Conservation (phyloP, 2,797 vertebrate species). For the Ceryle rudis region DNA sequence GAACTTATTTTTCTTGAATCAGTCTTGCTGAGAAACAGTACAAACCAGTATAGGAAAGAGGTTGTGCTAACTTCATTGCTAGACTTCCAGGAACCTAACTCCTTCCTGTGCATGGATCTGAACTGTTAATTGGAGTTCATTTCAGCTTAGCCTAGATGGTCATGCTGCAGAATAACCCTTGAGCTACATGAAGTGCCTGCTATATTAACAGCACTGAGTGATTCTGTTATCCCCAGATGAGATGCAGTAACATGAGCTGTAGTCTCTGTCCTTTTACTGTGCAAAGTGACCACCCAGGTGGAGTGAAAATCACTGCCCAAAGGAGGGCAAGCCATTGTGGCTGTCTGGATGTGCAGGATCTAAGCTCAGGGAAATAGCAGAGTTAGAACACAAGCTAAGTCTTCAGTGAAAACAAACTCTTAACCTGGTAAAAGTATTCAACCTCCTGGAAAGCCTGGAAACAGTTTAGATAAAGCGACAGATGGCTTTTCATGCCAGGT, state of each 20-base stretch:
- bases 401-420: not conserved
- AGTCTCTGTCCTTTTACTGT: not conserved
- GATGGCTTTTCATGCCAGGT: not conserved
- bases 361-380: not conserved
- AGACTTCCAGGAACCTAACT: not conserved
- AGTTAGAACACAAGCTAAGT: not conserved
- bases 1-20: slow-evolving; percentile 12
- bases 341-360: not conserved
- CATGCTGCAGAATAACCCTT: not conserved
- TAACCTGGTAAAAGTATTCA: not conserved
- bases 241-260: not conserved
- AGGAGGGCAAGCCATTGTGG: rapidly evolving
- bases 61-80: not conserved
- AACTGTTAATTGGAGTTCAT: not conserved
- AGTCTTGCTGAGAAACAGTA: slow-evolving; percentile 17
- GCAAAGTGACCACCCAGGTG: not conserved
- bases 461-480: not conserved
- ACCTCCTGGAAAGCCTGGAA: not conserved
- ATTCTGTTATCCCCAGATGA: not conserved
- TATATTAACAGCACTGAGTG: not conserved
- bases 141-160: not conserved
- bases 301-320: not conserved
- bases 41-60: not conserved
- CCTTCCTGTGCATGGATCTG: not conserved
- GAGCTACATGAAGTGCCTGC: not conserved